A percentile compares a stretch with the other conserved stretches of the same genome.
These are phyloP conservation scores for Tichodroma muraria DNA, from an alignment of 2,113 vertebrate genomes.

Conservation along the genomic window DNA sequence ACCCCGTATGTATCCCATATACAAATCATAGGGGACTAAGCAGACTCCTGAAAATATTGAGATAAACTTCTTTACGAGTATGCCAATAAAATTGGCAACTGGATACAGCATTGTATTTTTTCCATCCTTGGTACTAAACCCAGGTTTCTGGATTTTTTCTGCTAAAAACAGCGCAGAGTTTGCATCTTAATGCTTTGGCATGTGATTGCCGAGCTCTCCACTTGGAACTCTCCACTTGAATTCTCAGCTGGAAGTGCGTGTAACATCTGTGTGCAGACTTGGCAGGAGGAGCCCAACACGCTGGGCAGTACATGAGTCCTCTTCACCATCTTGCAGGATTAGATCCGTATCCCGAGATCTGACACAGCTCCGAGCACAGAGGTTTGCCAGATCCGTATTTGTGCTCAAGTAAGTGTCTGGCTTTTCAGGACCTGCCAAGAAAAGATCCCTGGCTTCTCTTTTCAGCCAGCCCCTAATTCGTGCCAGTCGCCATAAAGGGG, in stretches of 20 bases:
- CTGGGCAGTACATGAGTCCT: constrained; percentile 16
- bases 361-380: neutral
- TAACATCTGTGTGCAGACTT: constrained; percentile 13
- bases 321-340: neutral
- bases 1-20: neutral
- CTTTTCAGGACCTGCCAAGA: neutral
- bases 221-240: constrained; percentile 2
- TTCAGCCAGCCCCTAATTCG: neutral
- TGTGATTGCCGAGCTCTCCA: neutral
- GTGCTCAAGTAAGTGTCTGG: neutral
- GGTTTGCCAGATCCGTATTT: neutral
- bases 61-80: neutral
- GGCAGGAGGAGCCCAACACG: neutral
- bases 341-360: neutral
- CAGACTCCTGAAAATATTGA: neutral
- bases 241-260: neutral
- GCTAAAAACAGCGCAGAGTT: neutral
- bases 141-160: neutral
- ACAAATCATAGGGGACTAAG: neutral
- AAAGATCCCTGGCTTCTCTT: neutral
- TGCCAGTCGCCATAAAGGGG: neutral
- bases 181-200: neutral
- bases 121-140: neutral
- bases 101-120: neutral
- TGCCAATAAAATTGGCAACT: neutral